A percentile compares a stretch with the other conserved stretches of the same genome.
phyloP scores from a whole-genome alignment of 2,113 vertebrate genomes.

The Panurus biarmicus region DNA sequence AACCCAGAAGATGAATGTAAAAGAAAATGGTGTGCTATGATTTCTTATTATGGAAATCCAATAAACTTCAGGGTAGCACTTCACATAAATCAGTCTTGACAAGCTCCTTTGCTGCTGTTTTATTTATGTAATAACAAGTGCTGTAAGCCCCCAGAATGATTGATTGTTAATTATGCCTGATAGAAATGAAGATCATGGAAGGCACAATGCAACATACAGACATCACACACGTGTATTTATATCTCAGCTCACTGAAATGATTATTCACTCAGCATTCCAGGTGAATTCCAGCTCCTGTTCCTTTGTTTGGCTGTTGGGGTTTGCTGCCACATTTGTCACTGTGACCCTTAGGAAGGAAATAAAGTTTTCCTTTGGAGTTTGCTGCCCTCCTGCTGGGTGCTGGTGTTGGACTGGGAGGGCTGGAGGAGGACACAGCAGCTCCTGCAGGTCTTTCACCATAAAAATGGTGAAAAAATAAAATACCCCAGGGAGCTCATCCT shows the following conservation, averaged over 20 bases:
- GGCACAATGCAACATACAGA: not conserved
- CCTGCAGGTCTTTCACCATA: not conserved
- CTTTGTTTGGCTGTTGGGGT: not conserved
- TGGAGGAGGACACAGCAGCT: not conserved
- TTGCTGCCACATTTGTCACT: not conserved
- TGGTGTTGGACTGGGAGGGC: fast-evolving
- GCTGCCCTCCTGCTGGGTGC: not conserved
- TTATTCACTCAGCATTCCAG: not conserved
- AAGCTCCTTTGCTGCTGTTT: slow-evolving; percentile 53
- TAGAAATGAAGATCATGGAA: slow-evolving; percentile 6
- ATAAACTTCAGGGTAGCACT: slow-evolving; percentile 58
- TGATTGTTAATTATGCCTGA: slow-evolving; percentile 61
- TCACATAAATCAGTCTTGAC: slow-evolving; percentile 64
- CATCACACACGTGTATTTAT: not conserved
- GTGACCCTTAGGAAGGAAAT: not conserved
- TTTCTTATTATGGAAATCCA: slow-evolving; percentile 67
- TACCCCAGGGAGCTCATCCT: not conserved
- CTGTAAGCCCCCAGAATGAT: slow-evolving; percentile 10
- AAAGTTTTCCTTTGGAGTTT: not conserved
- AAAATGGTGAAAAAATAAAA: not conserved
- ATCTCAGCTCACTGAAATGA: not conserved
- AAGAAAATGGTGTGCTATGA: slow-evolving; percentile 35
- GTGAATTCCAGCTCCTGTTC: not conserved
- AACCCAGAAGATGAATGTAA: slow-evolving; percentile 29
- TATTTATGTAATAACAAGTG: slow-evolving; percentile 65